phyloP scores from a whole-genome alignment of 2,113 vertebrate genomes.

The Pygoscelis adeliae region DNA sequence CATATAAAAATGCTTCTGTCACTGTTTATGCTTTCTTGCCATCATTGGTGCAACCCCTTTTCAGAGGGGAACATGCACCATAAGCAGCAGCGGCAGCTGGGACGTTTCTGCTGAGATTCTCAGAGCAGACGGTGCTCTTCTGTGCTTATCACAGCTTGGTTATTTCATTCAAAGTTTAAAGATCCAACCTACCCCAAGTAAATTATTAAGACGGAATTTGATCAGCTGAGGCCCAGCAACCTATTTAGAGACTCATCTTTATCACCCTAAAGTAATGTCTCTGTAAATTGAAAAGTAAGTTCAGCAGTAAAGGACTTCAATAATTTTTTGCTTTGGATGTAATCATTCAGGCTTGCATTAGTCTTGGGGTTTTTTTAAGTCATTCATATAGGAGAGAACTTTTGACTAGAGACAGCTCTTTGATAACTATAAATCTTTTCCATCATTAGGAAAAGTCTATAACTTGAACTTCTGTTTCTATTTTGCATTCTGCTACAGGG shows the following conservation, averaged over 20 bases:
- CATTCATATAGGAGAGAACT: neutral
- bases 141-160: neutral
- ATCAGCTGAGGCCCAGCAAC: neutral
- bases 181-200: neutral
- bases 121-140: neutral
- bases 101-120: neutral
- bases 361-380: neutral
- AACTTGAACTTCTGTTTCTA: neutral
- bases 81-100: neutral
- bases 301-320: neutral
- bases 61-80: neutral
- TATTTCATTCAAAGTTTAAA: neutral
- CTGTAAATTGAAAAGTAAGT: neutral
- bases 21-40: neutral
- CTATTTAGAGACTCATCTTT: neutral
- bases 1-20: neutral
- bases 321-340: neutral
- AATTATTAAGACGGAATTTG: conserved; percentile 23
- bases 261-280: neutral
- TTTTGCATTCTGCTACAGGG: neutral
- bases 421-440: neutral
- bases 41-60: neutral
- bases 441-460: neutral
- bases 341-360: neutral
- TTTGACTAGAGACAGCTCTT: neutral